Evolutionary conservation across 2,113 vertebrate genomes (phyloP), one percentile per base, ranked within the genome.

Genomic region (Panthera tigris): DNA sequence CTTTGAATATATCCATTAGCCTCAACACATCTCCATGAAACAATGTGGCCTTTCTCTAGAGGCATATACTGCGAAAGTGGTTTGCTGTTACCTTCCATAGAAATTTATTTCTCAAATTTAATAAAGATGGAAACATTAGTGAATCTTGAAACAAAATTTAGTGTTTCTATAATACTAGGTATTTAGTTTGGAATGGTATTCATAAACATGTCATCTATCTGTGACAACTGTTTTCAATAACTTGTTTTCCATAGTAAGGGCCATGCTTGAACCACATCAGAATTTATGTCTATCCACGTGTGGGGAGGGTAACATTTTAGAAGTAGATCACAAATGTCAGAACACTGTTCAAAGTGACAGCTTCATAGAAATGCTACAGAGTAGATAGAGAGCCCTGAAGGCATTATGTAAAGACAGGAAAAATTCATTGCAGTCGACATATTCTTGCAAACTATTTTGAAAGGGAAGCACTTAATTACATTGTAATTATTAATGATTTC

Each of bases 1-100:
- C 81, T 97, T 96, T 96, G 88, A 92, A 88, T 92, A 55, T 45
- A 68, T 87, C 81, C 88, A 82, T 97, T 96, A 97, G 90, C 84
- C 65, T 61, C 81, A 94, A 95, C 31, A 16, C 63, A 57, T 63
- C 74, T 87, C 83, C 91, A 0, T 55, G 71, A 81, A 87, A 91
- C 80, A 87, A 83, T 4, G 8, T 92, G 84, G 39, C 73, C 79
- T 97, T 95, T 95, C 69, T 94, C 55, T 69, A 81, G 94, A 95
- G 88, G 94, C 66, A 61, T 61, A 76, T 25, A 25, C 14, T 68
- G 15, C 41, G 92, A 87, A 95, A 96, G 68, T 31, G 41, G 83
- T 36, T 84, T 88, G 81, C 71, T 68, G 29, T 81, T 88, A 61
- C 41, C 50, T 39, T 94, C 78, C 61, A 74, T 7, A 31, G 69